phyloP scores from a whole-genome alignment of 2,113 vertebrate genomes.

The Promerops cafer region DNA sequence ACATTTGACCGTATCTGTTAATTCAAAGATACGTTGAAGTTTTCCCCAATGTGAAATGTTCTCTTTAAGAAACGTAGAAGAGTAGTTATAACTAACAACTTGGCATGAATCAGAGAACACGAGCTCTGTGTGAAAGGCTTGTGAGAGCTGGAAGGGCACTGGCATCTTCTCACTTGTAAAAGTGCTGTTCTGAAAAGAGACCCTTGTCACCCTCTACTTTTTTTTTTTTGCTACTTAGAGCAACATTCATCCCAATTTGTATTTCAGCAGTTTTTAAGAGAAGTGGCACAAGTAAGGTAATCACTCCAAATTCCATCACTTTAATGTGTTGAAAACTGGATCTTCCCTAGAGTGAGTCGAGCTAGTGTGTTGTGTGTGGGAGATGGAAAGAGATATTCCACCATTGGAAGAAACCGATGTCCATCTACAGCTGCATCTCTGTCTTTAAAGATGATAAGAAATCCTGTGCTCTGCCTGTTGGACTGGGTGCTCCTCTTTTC shows the following conservation, averaged over 20 bases:
- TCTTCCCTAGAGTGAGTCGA: background rate
- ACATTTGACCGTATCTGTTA: background rate
- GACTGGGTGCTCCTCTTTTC: background rate
- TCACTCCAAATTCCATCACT: background rate
- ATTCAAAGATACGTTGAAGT: background rate
- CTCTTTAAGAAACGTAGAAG: conserved; percentile 32
- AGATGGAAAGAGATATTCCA: background rate
- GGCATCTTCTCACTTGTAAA: background rate
- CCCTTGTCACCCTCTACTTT: background rate
- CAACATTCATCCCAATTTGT: background rate
- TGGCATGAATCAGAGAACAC: background rate
- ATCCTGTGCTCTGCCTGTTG: background rate
- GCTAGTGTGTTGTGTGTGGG: background rate
- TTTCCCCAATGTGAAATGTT: conserved; percentile 57
- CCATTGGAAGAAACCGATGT: background rate
- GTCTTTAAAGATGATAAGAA: background rate
- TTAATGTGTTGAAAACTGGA: background rate
- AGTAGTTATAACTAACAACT: conserved; percentile 2
- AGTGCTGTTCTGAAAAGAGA: background rate
- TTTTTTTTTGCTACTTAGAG: background rate
- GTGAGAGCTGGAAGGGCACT: conserved; percentile 1
- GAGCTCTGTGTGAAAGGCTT: background rate
- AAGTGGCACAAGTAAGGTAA: background rate
- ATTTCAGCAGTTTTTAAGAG: background rate
- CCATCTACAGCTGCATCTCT: background rate